phyloP scores from a whole-genome alignment of 2,797 vertebrate species.

The Decapterus maruadsi region DNA sequence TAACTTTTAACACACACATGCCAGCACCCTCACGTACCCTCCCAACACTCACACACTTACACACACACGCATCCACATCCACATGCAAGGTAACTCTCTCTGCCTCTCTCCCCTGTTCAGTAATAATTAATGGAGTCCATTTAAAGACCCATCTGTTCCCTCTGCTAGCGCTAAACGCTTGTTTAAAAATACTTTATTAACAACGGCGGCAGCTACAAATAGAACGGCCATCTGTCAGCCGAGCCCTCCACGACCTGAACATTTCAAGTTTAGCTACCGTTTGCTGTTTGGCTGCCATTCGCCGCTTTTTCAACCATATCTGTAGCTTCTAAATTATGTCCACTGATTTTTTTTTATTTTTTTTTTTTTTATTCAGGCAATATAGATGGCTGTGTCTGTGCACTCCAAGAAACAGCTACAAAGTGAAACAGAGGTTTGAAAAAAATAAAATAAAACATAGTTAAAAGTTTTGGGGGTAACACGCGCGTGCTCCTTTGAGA shows the following conservation, averaged over 20 bases:
- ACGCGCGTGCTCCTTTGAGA: constrained; percentile 35
- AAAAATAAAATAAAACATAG: constrained; percentile 36
- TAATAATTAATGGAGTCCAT: constrained; percentile 88
- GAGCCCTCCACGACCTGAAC: constrained; percentile 68
- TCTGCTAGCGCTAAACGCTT: constrained; percentile 83
- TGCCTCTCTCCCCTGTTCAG: constrained; percentile 78
- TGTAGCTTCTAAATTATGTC: constrained; percentile 49
- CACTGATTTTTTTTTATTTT: background rate
- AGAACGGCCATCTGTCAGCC: constrained; percentile 85
- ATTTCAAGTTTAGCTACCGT: constrained; percentile 74
- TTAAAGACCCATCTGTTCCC: constrained; percentile 88
- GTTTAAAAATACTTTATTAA: constrained; percentile 90
- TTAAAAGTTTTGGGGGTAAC: constrained; percentile 55
- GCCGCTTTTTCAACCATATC: constrained; percentile 50
- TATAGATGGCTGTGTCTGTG: constrained; percentile 11
- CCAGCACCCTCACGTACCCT: constrained; percentile 8
- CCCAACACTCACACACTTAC: constrained; percentile 24
- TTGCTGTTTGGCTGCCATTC: constrained; percentile 63
- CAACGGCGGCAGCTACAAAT: constrained; percentile 80
- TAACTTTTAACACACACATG: constrained; percentile 70
- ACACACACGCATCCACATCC: constrained; percentile 13
- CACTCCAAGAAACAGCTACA: constrained; percentile 28
- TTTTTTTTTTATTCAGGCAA: background rate
- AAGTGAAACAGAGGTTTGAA: constrained; percentile 54
- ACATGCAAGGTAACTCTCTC: constrained; percentile 68